Evolutionary conservation across 2,113 vertebrate species (phyloP).

Genomic region (Tragelaphus strepsiceros): DNA sequence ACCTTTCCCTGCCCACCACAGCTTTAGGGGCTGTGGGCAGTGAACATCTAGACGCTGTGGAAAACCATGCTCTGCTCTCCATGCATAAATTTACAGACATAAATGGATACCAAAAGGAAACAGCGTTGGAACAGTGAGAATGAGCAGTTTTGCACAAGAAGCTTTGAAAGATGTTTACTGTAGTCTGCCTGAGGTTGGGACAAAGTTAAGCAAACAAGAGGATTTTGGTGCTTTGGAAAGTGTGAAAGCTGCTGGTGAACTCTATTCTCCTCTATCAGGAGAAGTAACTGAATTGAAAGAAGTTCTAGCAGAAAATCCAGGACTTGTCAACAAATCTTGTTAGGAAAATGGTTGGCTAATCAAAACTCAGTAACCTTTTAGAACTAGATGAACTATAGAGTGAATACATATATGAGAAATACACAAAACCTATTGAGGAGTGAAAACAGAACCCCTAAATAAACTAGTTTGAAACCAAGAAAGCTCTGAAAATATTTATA

Average conservation of each 20-base stretch:
- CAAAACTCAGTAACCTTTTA: constrained; percentile 71
- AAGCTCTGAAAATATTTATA: not conserved
- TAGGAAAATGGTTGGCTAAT: constrained; percentile 91
- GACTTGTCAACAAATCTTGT: constrained; percentile 81
- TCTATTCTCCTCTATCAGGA: not conserved
- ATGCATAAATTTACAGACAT: constrained; percentile 89
- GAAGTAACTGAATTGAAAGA: not conserved
- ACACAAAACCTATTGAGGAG: constrained; percentile 69
- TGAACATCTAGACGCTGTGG: not conserved
- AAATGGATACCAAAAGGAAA: not conserved
- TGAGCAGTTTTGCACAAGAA: constrained; percentile 90
- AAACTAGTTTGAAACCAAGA: not conserved
- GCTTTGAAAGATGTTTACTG: constrained; percentile 90
- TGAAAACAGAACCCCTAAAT: not conserved
- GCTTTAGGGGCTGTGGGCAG: not conserved
- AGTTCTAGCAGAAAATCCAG: not conserved
- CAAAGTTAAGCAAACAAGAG: constrained; percentile 85
- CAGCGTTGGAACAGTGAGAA: constrained; percentile 79
- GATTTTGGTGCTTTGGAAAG: constrained; percentile 91
- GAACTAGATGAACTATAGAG: not conserved
- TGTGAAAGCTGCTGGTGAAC: constrained; percentile 81
- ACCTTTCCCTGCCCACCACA: not conserved
- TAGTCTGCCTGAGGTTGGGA: constrained; percentile 89
- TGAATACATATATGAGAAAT: not conserved
- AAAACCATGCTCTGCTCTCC: constrained; percentile 67